Percentiles rank a stretch among this genome's conserved stretches.
These are phyloP conservation scores for Belonocnema kinseyi DNA, from an alignment of 1,140 invertebrate species.

Conservation along the genomic window DNA sequence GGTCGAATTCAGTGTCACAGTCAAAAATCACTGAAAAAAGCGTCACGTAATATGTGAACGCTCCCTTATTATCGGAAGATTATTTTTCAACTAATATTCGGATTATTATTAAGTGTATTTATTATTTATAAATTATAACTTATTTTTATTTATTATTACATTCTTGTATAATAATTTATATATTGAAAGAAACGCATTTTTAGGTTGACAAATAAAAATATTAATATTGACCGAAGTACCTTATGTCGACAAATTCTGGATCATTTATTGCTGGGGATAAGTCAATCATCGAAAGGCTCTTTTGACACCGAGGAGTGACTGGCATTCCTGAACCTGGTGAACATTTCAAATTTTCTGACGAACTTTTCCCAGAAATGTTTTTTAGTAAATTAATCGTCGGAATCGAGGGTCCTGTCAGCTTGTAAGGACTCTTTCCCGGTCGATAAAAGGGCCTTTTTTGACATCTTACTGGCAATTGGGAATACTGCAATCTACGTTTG, in stretches of 20 bases:
- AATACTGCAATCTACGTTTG: slow-evolving; percentile 47
- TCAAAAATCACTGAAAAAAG: no score
- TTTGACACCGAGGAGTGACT: slow-evolving; percentile 46
- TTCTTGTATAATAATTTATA: no score
- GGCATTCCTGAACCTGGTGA: slow-evolving; percentile 39
- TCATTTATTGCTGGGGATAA: slow-evolving; percentile 52
- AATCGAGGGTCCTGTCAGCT: slow-evolving; percentile 33
- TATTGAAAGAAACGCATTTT: no score
- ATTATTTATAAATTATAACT: no score
- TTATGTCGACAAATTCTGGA: slow-evolving; percentile 46
- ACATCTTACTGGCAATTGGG: slow-evolving; percentile 53
- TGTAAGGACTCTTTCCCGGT: slow-evolving; percentile 46
- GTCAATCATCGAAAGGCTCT: slow-evolving; percentile 68
- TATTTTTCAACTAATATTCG: no score
- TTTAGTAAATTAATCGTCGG: slow-evolving; percentile 4
- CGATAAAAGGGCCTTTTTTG: slow-evolving; percentile 46
- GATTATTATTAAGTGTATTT: no score
- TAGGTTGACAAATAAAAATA: no score
- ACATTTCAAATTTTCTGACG: slow-evolving; percentile 39
- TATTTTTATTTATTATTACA: no score
- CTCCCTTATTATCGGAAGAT: no score
- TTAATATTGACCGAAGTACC: slow-evolving; percentile 39
- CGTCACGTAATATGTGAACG: no score
- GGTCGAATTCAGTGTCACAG: no score
- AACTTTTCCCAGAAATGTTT: slow-evolving; percentile 43